A percentile compares a stretch with the other conserved stretches of the same genome.
Conservation (phyloP, 2,113 vertebrate genomes). For the Paramisgurnus dabryanus region DNA sequence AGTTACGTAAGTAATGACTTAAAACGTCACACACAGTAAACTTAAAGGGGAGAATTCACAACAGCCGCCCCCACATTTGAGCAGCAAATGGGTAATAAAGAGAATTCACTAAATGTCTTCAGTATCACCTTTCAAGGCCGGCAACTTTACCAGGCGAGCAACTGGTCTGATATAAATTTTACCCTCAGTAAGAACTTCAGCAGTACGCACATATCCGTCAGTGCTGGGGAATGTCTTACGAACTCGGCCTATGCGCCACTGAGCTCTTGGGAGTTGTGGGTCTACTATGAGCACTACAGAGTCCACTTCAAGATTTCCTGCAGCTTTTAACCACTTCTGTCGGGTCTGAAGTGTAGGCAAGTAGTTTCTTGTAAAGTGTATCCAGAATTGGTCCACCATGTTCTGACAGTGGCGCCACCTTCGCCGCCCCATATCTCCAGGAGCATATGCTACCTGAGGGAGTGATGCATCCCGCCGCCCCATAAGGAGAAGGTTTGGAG, state of each 20-base stretch:
- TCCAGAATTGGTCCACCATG: not conserved
- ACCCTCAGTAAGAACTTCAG: not conserved
- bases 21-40: too few species aligned
- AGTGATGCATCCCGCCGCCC: not conserved
- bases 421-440: not conserved
- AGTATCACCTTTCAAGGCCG: not conserved
- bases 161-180: not conserved
- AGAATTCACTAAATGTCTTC: not conserved
- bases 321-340: not conserved
- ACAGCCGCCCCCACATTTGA: not conserved
- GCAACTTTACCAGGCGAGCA: not conserved
- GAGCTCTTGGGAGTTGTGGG: not conserved
- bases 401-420: not conserved
- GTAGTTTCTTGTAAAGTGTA: not conserved
- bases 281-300: too few species aligned
- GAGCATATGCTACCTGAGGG: not conserved
- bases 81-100: not conserved
- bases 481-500: not conserved
- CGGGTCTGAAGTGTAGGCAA: not conserved
- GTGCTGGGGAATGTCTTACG: not conserved
- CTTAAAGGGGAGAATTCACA: not conserved
- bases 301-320: not conserved
- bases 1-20: too few species aligned
- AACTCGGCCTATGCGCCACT: not conserved
- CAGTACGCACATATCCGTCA: not conserved